phyloP scores from a whole-genome alignment of 2,888 invertebrate genomes.

The Pardosa pseudoannulata region DNA sequence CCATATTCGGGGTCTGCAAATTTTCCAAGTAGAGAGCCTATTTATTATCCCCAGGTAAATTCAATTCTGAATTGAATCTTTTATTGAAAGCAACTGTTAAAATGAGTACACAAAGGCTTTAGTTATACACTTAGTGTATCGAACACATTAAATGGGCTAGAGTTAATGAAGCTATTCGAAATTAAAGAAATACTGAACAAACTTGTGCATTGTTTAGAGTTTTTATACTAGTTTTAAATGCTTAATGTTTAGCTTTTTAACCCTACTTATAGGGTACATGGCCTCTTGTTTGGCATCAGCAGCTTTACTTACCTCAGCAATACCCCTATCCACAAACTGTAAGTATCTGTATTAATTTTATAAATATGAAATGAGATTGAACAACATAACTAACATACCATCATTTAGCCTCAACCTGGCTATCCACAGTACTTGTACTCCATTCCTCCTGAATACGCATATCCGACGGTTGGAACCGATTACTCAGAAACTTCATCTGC shows the following conservation, averaged over 20 bases:
- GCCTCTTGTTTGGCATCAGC: constrained; percentile 54
- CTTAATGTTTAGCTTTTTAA: too few relatives aligned
- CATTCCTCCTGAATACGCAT: constrained; percentile 43
- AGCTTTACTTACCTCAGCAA: constrained; percentile 52
- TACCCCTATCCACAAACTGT: constrained; percentile 45
- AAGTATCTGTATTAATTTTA: constrained; percentile 31
- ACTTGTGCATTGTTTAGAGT: too few relatives aligned
- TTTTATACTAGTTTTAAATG: too few relatives aligned
- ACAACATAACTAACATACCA: background rate
- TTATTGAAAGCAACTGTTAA: too few relatives aligned
- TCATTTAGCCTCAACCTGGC: constrained; percentile 43
- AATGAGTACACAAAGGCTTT: too few relatives aligned
- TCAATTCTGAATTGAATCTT: too few relatives aligned
- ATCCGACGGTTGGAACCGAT: constrained; percentile 26
- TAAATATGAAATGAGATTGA: too few relatives aligned
- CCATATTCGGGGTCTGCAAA: constrained; percentile 29
- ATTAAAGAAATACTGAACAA: too few relatives aligned
- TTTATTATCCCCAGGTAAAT: constrained; percentile 62
- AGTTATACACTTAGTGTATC: too few relatives aligned
- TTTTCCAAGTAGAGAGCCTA: constrained; percentile 27
- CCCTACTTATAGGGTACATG: constrained; percentile 39
- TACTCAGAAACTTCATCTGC: constrained; percentile 58
- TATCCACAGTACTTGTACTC: constrained; percentile 57
- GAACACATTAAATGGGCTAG: too few relatives aligned
- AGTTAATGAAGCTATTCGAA: too few relatives aligned